A percentile compares a stretch with the other conserved stretches of the same genome.
phyloP scores from a whole-genome alignment of 2,797 vertebrate species.

The Tadarida brasiliensis region DNA sequence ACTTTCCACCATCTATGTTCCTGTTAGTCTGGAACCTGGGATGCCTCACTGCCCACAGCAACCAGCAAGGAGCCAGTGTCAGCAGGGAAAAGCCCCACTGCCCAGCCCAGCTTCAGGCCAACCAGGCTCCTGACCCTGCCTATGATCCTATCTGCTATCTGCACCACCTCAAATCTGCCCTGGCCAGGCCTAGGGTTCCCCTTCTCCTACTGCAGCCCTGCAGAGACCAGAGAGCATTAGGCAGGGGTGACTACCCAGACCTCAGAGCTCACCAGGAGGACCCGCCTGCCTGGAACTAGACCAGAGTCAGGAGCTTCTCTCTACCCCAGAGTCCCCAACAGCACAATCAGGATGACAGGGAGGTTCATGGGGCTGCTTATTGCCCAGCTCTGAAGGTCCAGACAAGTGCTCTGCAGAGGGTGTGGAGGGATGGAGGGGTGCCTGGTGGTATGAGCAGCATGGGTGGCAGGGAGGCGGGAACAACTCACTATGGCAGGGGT shows the following conservation, averaged over 20 bases:
- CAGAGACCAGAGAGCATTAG: background rate
- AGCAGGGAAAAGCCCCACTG: background rate
- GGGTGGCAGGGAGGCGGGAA: background rate
- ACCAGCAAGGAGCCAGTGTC: background rate
- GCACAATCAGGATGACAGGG: background rate
- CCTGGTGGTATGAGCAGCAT: background rate
- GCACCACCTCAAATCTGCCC: background rate
- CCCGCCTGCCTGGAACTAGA: background rate
- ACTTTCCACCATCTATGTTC: background rate
- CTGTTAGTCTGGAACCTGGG: background rate
- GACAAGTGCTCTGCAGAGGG: background rate
- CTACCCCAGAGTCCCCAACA: background rate
- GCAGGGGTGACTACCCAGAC: background rate
- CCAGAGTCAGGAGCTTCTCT: background rate
- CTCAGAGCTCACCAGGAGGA: background rate
- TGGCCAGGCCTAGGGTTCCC: background rate
- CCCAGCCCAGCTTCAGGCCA: background rate
- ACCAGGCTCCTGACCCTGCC: background rate
- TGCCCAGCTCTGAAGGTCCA: background rate
- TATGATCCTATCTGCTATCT: background rate
- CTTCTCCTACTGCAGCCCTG: background rate
- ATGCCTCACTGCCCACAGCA: background rate
- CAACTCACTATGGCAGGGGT: fast-evolving
- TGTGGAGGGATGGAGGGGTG: background rate
- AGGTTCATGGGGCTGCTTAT: background rate